Base-by-base conservation (phyloP, 2,888 invertebrate genomes). In the Hedya salicella region DNA sequence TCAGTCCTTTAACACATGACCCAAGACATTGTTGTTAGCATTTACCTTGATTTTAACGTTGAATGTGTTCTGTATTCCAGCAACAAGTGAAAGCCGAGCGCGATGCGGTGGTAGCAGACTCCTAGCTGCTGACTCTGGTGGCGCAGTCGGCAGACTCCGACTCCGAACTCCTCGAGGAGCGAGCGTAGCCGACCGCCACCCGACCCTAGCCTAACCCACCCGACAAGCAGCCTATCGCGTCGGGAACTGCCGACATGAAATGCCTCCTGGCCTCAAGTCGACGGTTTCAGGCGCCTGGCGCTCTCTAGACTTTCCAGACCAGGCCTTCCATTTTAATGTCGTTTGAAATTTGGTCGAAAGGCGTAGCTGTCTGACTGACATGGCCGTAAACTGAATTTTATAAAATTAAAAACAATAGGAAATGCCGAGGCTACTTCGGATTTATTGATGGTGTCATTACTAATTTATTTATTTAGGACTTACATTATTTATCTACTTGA, bases 1-100 rank as follows among this genome's bases (percentile, higher is more conserved):
- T n/a, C n/a, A n/a, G n/a, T n/a, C n/a, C n/a, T n/a, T n/a, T n/a
- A n/a, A n/a, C n/a, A n/a, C n/a, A n/a, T n/a, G n/a, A n/a, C n/a
- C n/a, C 25, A 25, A 25, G 6, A 25, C 25, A n/a, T n/a, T 25
- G 0, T 25, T 25, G 25, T 25, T 25, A 25, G 3, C 25, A 25
- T n/a, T n/a, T n/a, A n/a, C n/a, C 3, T 25, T 25, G 4, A 25
- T 25, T 25, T 4, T 25, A 25, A 4, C 4, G 6, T 3, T 48
- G 16, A 17, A 19, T 6, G 5, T 17, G 1, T 25, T 54, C 13
- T 3, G 2, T 39, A 2, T 69, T 70, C 32, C 91, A 66, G 89
- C 93, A 94, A 75, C 96, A 95, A 81, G 95, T 95, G 69, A 96
- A 96, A 91, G 91, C 95, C 60, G 95, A 96, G 83, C 95, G 95